Base-by-base conservation (phyloP, 1,140 invertebrate species). In the Stegodyphus dumicola region DNA sequence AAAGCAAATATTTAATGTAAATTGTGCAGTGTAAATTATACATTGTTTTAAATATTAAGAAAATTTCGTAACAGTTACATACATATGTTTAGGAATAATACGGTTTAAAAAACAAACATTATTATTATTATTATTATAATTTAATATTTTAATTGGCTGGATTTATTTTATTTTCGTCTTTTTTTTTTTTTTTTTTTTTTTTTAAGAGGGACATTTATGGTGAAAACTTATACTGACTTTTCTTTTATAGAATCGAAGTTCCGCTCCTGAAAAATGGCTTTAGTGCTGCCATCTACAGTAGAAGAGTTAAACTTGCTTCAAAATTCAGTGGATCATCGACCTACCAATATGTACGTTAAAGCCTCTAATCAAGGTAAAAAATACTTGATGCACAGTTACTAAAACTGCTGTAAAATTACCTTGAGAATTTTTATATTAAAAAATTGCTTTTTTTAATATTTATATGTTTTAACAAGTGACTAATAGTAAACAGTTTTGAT, bases 211-310 rank as follows among this genome's bases (percentile, higher is more conserved):
- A 77, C 5, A 60, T 7, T 64, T 77, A 64, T 67, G 7, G 11
- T 67, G 13, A 65, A 77, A 33, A 17, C 54, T 49, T 7, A 17
- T 5, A 18, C 15, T 6, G 6, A 3, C 10, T 13, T 54, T 54
- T 54, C 54, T 54, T 7, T 54, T 75, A 6, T 10, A 53, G 48
- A 11, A 54, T 75, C 17, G 13, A 11, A 75, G 17, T 75, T 6
- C n/a, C 6, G 6, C 54, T 6, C 13, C 13, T 18, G 15, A n/a
- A 85, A 7, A 15, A 85, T 85, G 84, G n/a, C 65, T 70, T 18
- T 53, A 51, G 69, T 78, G 76, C 76, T 85, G 75, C 84, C 84
- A 77, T 85, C 84, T 73, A 85, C 84, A 64, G 84, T 85, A 64
- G 66, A 85, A 73, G 84, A 85, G 64, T n/a, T 85, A 52, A 85